Conservation (phyloP, 2,888 invertebrate species). For the Sarcophaga caerulescens region DNA sequence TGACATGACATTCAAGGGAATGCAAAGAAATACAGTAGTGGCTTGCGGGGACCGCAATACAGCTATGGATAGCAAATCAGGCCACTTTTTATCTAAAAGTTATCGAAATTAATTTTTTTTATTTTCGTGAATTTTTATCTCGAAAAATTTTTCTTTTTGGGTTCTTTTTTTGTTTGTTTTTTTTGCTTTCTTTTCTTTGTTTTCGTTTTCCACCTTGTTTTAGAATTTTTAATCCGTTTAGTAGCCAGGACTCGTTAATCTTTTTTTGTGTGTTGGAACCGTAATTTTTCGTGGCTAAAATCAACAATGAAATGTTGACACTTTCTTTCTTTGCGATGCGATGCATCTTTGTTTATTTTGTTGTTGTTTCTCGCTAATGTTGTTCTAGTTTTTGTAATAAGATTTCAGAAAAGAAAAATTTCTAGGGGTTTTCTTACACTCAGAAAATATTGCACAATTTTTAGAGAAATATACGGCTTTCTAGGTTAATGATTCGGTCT, state of each 20-base stretch:
- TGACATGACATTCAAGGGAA: no score
- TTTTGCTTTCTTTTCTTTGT: not conserved
- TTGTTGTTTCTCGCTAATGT: slow-evolving; percentile 11
- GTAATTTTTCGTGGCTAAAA: slow-evolving; percentile 29
- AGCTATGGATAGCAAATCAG: no score
- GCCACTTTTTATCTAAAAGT: no score
- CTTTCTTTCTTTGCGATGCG: slow-evolving; percentile 3
- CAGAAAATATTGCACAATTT: not conserved
- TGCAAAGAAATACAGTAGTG: no score
- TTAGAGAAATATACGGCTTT: no score
- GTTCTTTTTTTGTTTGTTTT: not conserved
- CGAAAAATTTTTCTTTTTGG: not conserved
- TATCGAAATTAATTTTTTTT: no score
- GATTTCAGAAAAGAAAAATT: not conserved
- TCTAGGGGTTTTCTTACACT: slow-evolving; percentile 2
- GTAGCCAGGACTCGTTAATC: not conserved
- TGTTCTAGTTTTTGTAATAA: slow-evolving; percentile 5
- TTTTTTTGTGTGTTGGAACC: slow-evolving; percentile 11
- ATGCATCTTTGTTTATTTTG: not conserved
- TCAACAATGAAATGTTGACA: slow-evolving; percentile 17
- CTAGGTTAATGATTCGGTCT: not conserved
- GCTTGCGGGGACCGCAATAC: no score
- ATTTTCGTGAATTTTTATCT: not conserved
- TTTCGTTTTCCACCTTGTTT: no score
- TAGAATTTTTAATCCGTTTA: no score